Percentiles rank a stretch among this genome's conserved stretches.
Evolutionary conservation across 2,113 vertebrate genomes (phyloP).

Genomic region (Sinocyclocheilus grahami): DNA sequence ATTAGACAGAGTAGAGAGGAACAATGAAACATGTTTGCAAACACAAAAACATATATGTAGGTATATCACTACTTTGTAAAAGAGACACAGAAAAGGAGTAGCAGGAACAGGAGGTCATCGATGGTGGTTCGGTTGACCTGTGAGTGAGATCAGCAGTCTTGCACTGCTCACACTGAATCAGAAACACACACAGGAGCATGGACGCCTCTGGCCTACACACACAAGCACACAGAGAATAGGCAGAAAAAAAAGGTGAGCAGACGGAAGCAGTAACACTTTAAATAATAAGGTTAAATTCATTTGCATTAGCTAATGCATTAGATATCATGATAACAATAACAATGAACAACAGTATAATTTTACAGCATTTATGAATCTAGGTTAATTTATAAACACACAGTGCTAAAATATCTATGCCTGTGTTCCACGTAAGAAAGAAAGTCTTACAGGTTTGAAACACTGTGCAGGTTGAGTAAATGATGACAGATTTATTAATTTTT

Average conservation of each 20-base stretch:
- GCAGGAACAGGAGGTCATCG: conserved; percentile 5
- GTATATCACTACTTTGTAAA: neutral
- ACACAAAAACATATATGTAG: neutral
- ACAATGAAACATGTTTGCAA: neutral
- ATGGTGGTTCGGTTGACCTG: conserved; percentile 28
- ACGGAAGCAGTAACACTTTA: neutral
- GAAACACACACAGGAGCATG: conserved; percentile 51
- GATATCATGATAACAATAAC: neutral
- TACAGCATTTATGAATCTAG: neutral
- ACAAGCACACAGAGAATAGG: conserved; percentile 25
- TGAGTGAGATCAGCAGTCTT: conserved; percentile 48
- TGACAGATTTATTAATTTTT: too few species aligned
- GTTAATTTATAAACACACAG: neutral
- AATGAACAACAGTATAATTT: neutral
- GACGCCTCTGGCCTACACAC: conserved; percentile 34
- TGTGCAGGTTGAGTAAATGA: too few species aligned
- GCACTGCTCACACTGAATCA: conserved; percentile 47
- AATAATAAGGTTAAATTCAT: neutral
- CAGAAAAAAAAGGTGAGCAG: neutral
- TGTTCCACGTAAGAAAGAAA: neutral
- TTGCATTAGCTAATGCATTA: neutral
- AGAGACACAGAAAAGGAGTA: neutral
- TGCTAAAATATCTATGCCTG: neutral
- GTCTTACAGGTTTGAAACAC: neutral
- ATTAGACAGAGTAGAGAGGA: neutral